Percentiles rank a stretch among this genome's conserved stretches.
Evolutionary conservation across 2,797 vertebrate species (phyloP).

Genomic region (Mormyrus proboscirostris): DNA sequence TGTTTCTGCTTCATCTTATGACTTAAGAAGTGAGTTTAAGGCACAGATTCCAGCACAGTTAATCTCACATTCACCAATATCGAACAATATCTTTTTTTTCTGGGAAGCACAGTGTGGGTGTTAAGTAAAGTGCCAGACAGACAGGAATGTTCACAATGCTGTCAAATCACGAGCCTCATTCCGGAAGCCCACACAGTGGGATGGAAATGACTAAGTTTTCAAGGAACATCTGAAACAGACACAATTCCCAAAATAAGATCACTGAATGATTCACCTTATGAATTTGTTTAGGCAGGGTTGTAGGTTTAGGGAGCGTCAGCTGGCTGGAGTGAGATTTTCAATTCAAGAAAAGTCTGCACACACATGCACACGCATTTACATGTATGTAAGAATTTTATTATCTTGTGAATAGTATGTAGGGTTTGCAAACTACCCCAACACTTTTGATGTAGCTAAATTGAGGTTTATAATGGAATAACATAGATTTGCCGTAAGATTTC

Average conservation of each 20-base stretch:
- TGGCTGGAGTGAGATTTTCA: neutral
- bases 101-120: neutral
- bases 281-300: neutral
- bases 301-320: neutral
- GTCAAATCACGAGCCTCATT: neutral
- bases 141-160: neutral
- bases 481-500: neutral
- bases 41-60: neutral
- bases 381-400: neutral
- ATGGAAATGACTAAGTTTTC: neutral
- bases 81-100: neutral
- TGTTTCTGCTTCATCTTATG: neutral
- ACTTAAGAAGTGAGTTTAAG: neutral
- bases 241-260: neutral
- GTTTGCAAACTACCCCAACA: neutral
- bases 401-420: neutral
- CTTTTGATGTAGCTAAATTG: neutral
- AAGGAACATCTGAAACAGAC: neutral
- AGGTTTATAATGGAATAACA: neutral
- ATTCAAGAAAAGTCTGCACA: neutral
- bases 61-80: neutral
- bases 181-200: neutral
- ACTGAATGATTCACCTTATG: neutral
- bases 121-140: neutral
- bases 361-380: neutral